Evolutionary conservation across 2,797 vertebrate species (phyloP), one percentile per base, ranked within the genome.

Genomic region (Monodelphis domestica): DNA sequence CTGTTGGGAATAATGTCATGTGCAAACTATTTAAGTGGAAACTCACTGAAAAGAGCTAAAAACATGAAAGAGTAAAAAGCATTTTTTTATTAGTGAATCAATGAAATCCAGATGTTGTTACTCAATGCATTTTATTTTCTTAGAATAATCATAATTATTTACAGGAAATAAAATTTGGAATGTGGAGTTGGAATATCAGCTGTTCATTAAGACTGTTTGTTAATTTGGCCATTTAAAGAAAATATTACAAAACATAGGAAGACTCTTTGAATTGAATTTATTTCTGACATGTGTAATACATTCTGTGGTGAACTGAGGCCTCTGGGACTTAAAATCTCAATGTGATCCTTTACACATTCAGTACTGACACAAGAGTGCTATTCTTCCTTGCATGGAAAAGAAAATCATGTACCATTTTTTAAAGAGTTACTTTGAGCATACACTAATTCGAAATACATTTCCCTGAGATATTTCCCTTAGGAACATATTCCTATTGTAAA

Each of bases 391-490:
- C 89, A 55, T 88, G 63, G 89, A 87, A 59, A 91, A 89, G 33
- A 87, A 5, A 91, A 87, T 4, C 53, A 30, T 54, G 10, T 0
- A 17, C 33, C 84, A 5, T 89, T 87, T 87, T 54, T 33, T 59
- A 87, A 89, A 88, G 54, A 52, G 26, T 93, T 93, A 87, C 53
- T 91, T 54, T 91, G 70, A 87, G 12, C 33, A 93, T 87, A 87
- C 21, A 59, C 51, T 91, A 59, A 93, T 63, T 93, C 38, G 89
- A 59, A 93, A 87, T 52, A 55, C 57, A 88, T 91, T 95, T 89
- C 89, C 87, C 52, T 84, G 57, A 90, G 59, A n/a, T 91, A 93
- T 55, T 52, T 93, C 15, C 50, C 45, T 93, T 28, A 30, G 57
- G 38, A 63, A 52, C 51, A 59, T 89, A 87, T 53, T 91, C 33